These are phyloP conservation scores for Phorcus lineatus DNA, from an alignment of 2,888 invertebrate genomes.

Conservation along the genomic window DNA sequence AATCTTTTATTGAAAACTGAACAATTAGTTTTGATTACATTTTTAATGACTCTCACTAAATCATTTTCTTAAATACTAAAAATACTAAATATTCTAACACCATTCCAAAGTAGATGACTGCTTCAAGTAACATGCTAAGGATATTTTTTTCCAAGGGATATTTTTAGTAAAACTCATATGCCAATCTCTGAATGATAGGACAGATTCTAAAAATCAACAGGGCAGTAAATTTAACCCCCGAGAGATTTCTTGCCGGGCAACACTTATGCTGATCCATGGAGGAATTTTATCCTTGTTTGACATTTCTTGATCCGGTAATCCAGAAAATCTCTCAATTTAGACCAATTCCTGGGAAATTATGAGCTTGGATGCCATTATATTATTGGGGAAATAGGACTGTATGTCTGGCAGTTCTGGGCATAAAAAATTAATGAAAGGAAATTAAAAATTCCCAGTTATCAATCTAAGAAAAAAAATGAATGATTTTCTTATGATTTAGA, in stretches of 20 bases:
- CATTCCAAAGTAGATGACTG: too few relatives aligned
- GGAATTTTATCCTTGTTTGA: not conserved
- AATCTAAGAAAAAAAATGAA: not conserved
- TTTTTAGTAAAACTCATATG: too few relatives aligned
- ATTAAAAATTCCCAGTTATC: not conserved
- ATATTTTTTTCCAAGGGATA: too few relatives aligned
- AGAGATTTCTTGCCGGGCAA: not conserved
- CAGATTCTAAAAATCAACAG: not conserved
- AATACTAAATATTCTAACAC: too few relatives aligned
- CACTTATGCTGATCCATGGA: not conserved
- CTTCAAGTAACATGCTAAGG: too few relatives aligned
- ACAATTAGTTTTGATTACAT: too few relatives aligned
- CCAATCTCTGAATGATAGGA: too few relatives aligned
- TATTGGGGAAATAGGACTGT: not conserved
- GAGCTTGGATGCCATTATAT: not conserved
- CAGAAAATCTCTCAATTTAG: constrained; percentile 1
- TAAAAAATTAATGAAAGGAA: not conserved
- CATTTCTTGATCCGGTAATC: not conserved
- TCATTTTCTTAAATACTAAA: too few relatives aligned
- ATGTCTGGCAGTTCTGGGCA: not conserved
- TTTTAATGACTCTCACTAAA: too few relatives aligned
- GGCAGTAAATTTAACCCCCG: not conserved
- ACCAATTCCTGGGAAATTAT: not conserved
- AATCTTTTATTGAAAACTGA: too few relatives aligned
- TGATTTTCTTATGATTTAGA: not conserved